These are phyloP conservation scores for Mormyrus lacerda DNA, from an alignment of 2,113 vertebrate genomes.

Conservation along the genomic window DNA sequence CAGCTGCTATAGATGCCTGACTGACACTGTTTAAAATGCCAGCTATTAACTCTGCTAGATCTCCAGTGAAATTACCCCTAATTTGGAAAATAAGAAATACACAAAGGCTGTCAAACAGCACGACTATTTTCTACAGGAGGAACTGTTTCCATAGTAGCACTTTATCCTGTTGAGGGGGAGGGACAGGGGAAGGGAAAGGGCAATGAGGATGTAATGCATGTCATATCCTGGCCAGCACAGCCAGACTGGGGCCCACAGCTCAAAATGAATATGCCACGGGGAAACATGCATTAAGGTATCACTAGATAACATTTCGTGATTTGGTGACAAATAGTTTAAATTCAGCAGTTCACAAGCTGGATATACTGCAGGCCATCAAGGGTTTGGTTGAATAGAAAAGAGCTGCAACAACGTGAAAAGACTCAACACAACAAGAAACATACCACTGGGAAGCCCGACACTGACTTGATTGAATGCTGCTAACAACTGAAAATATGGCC, in stretches of 20 bases:
- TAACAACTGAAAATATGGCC: background rate
- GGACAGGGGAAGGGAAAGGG: background rate
- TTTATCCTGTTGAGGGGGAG: background rate
- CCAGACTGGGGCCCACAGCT: background rate
- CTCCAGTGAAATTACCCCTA: constrained; percentile 1
- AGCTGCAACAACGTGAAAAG: background rate
- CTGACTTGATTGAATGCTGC: background rate
- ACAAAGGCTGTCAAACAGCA: background rate
- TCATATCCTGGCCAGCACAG: background rate
- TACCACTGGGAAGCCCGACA: background rate
- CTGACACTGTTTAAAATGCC: background rate
- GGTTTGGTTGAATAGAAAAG: background rate
- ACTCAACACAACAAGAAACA: background rate
- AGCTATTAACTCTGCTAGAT: background rate
- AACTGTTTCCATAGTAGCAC: constrained; percentile 9
- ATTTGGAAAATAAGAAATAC: constrained; percentile 5
- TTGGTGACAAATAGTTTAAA: background rate
- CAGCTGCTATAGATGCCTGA: background rate
- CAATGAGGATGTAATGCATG: background rate
- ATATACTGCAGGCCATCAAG: background rate
- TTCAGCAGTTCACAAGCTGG: background rate
- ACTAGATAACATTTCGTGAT: background rate
- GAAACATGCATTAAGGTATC: background rate
- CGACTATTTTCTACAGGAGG: background rate
- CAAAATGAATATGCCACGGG: background rate